phyloP scores from a whole-genome alignment of 2,113 vertebrate species.

The Todiramphus chloris region DNA sequence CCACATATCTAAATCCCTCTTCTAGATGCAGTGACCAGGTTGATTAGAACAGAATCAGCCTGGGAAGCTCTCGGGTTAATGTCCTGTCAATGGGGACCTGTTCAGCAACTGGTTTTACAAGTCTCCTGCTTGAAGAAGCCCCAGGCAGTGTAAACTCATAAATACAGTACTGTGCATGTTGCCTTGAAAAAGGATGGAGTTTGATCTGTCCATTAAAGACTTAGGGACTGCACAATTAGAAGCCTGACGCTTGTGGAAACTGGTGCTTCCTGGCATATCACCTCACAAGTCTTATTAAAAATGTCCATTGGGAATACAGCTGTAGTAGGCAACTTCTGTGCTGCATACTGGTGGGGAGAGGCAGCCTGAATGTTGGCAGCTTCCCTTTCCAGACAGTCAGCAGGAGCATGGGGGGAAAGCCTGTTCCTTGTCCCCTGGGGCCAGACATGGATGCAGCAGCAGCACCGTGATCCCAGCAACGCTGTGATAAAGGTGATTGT shows the following conservation, averaged over 20 bases:
- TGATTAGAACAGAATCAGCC: neutral
- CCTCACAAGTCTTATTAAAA: neutral
- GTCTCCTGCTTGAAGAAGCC: neutral
- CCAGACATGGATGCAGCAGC: neutral
- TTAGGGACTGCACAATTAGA: neutral
- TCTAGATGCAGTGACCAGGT: neutral
- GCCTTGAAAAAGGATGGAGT: neutral
- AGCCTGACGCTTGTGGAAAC: neutral
- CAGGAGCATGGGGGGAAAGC: neutral
- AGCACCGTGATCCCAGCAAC: neutral
- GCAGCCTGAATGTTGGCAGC: neutral
- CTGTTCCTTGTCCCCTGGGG: neutral
- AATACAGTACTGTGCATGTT: fast-evolving
- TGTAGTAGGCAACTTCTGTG: neutral
- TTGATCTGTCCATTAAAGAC: neutral
- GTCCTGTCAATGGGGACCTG: neutral
- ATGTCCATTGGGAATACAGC: neutral
- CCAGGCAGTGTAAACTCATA: neutral
- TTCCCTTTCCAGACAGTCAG: neutral
- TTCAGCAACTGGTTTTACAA: neutral
- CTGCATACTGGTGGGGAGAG: neutral
- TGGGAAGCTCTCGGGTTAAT: neutral
- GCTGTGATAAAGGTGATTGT: neutral
- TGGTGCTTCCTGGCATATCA: neutral
- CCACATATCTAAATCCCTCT: neutral